Percentiles rank a stretch among this genome's conserved stretches.
phyloP scores from a whole-genome alignment of 30 jellyfish, hydroid and myxozoan genomes.

The Euphysa ruthae region DNA sequence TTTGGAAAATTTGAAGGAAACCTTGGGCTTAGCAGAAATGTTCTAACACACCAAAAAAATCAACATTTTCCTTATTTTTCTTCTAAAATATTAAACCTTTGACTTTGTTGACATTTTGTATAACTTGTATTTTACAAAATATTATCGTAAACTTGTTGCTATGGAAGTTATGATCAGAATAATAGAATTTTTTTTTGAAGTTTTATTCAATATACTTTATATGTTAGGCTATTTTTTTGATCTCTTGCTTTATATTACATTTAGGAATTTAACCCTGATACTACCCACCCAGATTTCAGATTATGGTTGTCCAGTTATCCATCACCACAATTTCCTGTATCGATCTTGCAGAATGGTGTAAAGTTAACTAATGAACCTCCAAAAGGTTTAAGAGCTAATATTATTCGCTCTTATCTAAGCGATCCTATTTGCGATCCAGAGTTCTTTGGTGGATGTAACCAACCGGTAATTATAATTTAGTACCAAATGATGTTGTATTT shows the following conservation, averaged over 20 bases:
- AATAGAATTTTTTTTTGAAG: too few species aligned
- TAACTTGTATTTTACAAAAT: too few species aligned
- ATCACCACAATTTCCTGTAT: slow-evolving; percentile 87
- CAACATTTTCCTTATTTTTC: too few species aligned
- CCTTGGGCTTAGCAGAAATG: too few species aligned
- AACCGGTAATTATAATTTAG: slow-evolving; percentile 46
- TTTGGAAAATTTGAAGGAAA: too few species aligned
- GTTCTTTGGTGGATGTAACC: slow-evolving; percentile 72
- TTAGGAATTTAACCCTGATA: slow-evolving; percentile 82
- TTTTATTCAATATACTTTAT: too few species aligned
- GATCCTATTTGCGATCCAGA: slow-evolving; percentile 92
- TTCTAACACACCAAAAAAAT: too few species aligned
- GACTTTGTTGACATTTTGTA: too few species aligned
- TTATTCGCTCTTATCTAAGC: slow-evolving; percentile 78
- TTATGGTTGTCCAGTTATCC: slow-evolving; percentile 89
- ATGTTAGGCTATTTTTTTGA: neutral
- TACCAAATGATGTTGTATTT: neutral
- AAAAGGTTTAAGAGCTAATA: slow-evolving; percentile 84
- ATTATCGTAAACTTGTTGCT: too few species aligned
- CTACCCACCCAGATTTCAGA: slow-evolving; percentile 91
- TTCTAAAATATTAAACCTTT: too few species aligned
- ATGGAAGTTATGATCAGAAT: too few species aligned
- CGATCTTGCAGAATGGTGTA: slow-evolving; percentile 86
- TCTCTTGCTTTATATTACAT: neutral
- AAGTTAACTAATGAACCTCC: slow-evolving; percentile 93